Conservation (phyloP, 2,888 invertebrate genomes). For the Melinaea marsaeus region DNA sequence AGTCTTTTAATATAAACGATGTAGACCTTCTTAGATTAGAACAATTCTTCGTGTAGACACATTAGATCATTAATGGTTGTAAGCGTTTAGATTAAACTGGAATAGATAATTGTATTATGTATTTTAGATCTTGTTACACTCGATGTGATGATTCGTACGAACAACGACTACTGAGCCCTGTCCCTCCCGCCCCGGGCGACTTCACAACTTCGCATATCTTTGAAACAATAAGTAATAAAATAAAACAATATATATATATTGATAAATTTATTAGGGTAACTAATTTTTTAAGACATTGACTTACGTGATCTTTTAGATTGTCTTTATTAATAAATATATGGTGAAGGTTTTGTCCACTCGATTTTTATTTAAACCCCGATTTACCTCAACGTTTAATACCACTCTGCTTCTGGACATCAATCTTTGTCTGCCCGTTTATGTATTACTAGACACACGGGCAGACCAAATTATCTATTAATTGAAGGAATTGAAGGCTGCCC, state of each 20-base stretch:
- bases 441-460: too few relatives aligned
- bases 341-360: slow-evolving; percentile 75
- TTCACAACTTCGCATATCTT: slow-evolving; percentile 78
- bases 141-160: slow-evolving; percentile 72
- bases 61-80: slow-evolving; percentile 65
- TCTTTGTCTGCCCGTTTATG: too few relatives aligned
- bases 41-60: slow-evolving; percentile 77
- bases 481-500: too few relatives aligned
- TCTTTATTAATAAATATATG: slow-evolving; percentile 79
- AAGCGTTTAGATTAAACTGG: slow-evolving; percentile 71
- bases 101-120: slow-evolving; percentile 68
- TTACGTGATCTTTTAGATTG: slow-evolving; percentile 79
- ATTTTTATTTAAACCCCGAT: slow-evolving; percentile 52
- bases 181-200: slow-evolving; percentile 55
- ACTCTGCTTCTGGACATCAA: too few relatives aligned
- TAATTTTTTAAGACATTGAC: slow-evolving; percentile 78
- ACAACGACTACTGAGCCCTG: slow-evolving; percentile 71
- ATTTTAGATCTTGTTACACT: slow-evolving; percentile 69
- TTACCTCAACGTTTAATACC: neutral
- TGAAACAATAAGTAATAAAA: slow-evolving; percentile 78
- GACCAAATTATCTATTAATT: too few relatives aligned
- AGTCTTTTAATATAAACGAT: slow-evolving; percentile 68
- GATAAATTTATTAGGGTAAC: slow-evolving; percentile 78
- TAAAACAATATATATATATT: slow-evolving; percentile 73
- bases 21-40: slow-evolving; percentile 77